phyloP scores from a whole-genome alignment of 2,888 invertebrate species.

The Drosophila cognata region DNA sequence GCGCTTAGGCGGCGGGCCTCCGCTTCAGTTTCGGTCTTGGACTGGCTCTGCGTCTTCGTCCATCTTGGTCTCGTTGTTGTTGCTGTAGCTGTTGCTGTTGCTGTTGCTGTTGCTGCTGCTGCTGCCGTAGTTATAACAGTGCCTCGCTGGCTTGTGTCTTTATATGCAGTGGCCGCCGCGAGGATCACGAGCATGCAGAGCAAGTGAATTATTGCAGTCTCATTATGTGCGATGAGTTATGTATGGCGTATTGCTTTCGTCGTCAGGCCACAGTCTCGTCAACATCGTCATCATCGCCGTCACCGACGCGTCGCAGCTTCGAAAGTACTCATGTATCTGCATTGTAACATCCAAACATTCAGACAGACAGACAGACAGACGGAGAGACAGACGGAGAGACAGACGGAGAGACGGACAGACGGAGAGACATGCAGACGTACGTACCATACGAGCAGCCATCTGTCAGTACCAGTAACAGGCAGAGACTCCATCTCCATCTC shows the following conservation, averaged over 20 bases:
- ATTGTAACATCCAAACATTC: slow-evolving; percentile 66
- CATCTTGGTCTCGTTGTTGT: slow-evolving; percentile 17
- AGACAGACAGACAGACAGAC: slow-evolving; percentile 18
- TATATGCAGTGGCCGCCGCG: slow-evolving; percentile 65
- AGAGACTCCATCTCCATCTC: slow-evolving; percentile 35
- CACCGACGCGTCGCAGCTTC: slow-evolving; percentile 33
- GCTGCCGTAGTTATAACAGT: slow-evolving; percentile 60
- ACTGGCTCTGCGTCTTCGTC: slow-evolving; percentile 3
- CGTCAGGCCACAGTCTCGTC: slow-evolving; percentile 64
- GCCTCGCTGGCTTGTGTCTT: slow-evolving; percentile 62
- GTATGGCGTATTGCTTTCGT: slow-evolving; percentile 83
- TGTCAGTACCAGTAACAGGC: slow-evolving; percentile 69
- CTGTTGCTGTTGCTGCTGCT: slow-evolving; percentile 26
- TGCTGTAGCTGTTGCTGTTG: slow-evolving; percentile 34
- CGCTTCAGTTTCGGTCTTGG: slow-evolving; percentile 34
- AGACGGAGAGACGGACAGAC: slow-evolving; percentile 3
- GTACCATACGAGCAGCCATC: slow-evolving; percentile 57
- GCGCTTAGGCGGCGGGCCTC: slow-evolving; percentile 22
- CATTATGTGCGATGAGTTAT: slow-evolving; percentile 85
- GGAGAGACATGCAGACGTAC: slow-evolving; percentile 39
- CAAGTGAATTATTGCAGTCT: slow-evolving; percentile 84
- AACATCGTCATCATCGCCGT: slow-evolving; percentile 60
- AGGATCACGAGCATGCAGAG: slow-evolving; percentile 78
- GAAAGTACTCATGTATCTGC: slow-evolving; percentile 77
- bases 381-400: slow-evolving; percentile 29